Base-by-base conservation (phyloP, 1,140 invertebrate species). In the Acromyrmex echinatior region DNA sequence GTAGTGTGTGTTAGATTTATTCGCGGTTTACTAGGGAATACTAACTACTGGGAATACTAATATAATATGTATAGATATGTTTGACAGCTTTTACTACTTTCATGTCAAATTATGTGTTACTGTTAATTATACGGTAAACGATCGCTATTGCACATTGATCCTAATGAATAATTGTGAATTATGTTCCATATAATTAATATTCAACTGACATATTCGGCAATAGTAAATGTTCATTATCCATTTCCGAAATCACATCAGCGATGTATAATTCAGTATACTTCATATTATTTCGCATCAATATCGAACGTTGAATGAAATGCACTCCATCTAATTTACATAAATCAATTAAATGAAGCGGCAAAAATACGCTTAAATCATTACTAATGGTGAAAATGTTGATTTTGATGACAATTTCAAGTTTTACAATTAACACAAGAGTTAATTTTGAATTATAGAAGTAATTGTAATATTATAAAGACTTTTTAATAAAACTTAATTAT, bases 131-230 rank as follows among this genome's bases (percentile, higher is more conserved):
- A 28, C 3, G 18, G 35, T 56, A 62, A 89, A 89, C 62, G 25
- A 73, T 77, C 49, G 14, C 49, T 28, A 51, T 74, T 21, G 35
- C 62, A 51, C 3, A 49, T 49, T 71, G 28, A 58, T 10, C 35
- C 49, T 71, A 45, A 68, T 86, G 76, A 87, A 63, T 77, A 45
- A 35, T 66, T 18, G 39, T 28, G 35, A 18, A 88, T 80, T 85
- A 56, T 31, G 2, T 16, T 73, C 25, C 16, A n/a, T 16, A 39
- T 28, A 77, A 86, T 87, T 89, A 87, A 80, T 90, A 84, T 62
- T 84, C 60, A 63, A 71, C 66, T 63, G 3, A 16, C 56, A 28
- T 53, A 51, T 66, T 62, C 39, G 76, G 49, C 56, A 51, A 78
- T 35, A 53, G 51, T 56, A 81, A 77, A 80, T 87, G 65, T 18